Evolutionary conservation across 2,888 invertebrate species (phyloP).

Genomic region (Leptopilina syphax): DNA sequence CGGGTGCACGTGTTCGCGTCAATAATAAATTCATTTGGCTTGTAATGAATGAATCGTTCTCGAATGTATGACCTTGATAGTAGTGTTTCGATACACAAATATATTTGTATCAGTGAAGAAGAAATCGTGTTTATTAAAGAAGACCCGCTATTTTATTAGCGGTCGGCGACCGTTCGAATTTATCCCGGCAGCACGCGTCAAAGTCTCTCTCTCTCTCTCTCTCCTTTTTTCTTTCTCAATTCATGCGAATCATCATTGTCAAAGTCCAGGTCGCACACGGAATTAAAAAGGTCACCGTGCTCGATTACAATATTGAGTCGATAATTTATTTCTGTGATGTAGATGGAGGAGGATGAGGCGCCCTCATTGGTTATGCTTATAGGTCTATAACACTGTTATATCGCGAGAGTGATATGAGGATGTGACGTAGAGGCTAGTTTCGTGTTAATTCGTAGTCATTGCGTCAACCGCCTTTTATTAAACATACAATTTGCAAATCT

Average conservation of each 20-base stretch:
- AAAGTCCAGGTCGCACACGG: conserved; percentile 52
- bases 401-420: conserved; percentile 62
- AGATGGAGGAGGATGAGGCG: conserved; percentile 39
- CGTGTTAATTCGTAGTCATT: conserved; percentile 66
- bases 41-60: neutral
- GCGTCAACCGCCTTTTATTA: conserved; percentile 56
- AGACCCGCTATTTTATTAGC: conserved; percentile 25
- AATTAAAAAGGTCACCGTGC: conserved; percentile 67
- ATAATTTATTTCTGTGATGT: conserved; percentile 51
- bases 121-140: conserved; percentile 11
- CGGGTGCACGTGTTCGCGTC: no score
- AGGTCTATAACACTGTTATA: conserved; percentile 25
- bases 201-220: neutral
- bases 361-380: conserved; percentile 46
- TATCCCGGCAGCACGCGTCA: conserved; percentile 53
- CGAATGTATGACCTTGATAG: conserved; percentile 34
- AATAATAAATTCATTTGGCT: no score
- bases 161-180: conserved; percentile 51
- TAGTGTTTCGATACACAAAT: neutral
- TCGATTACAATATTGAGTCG: conserved; percentile 50
- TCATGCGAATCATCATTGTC: conserved; percentile 51
- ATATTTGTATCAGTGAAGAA: conserved; percentile 5
- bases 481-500: conserved; percentile 38
- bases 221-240: conserved; percentile 14
- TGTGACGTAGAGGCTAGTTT: conserved; percentile 67